Evolutionary conservation across 2,113 vertebrate genomes (phyloP).

Genomic region (Corydoras maculifer): DNA sequence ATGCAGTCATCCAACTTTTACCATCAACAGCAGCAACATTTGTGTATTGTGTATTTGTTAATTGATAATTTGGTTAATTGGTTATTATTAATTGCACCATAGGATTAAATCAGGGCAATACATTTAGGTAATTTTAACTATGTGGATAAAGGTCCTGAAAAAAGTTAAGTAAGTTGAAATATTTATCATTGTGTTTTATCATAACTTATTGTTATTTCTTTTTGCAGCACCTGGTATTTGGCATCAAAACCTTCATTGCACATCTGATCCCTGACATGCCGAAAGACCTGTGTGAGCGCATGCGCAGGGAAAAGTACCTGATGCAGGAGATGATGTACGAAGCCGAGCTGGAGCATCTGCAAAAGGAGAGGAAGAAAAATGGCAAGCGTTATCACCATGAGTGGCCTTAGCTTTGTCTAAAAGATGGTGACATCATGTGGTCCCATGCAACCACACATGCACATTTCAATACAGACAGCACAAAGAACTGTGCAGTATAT

Average conservation of each 20-base stretch:
- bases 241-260: conserved; percentile 93
- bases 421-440: conserved; percentile 13
- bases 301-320: conserved; percentile 93
- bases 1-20: no score
- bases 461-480: conserved; percentile 7
- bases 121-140: no score
- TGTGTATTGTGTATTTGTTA: no score
- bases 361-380: conserved; percentile 87
- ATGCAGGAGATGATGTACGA: conserved; percentile 99
- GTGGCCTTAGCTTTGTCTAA: conserved; percentile 80
- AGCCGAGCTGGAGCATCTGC: conserved; percentile 90
- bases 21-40: no score
- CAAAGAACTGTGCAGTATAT: neutral
- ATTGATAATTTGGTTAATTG: no score
- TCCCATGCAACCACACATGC: conserved; percentile 8
- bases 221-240: conserved; percentile 89
- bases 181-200: no score
- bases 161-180: no score
- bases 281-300: conserved; percentile 89
- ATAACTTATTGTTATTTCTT: conserved; percentile 25
- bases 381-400: conserved; percentile 93
- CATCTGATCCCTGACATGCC: conserved; percentile 97
- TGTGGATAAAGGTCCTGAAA: no score
- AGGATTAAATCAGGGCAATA: no score
- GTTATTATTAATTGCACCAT: no score